phyloP scores from a whole-genome alignment of 2,797 vertebrate species.

The Tapera naevia region DNA sequence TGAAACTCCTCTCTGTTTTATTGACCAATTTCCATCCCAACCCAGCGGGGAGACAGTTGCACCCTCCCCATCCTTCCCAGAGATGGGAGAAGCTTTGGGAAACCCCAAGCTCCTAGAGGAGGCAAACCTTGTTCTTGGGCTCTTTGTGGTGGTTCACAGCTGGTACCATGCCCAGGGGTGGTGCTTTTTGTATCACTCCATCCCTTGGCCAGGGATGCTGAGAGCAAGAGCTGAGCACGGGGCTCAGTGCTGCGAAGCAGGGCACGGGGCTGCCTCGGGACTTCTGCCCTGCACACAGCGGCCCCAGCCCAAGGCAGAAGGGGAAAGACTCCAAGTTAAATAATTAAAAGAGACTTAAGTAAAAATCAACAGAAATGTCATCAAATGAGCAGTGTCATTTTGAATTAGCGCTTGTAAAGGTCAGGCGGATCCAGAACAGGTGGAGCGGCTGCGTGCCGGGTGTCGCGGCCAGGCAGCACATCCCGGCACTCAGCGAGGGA shows the following conservation, averaged over 20 bases:
- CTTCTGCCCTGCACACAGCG: not conserved
- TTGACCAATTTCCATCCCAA: not conserved
- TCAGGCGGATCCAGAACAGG: constrained; percentile 58
- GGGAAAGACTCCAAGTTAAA: constrained; percentile 44
- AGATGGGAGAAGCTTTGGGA: not conserved
- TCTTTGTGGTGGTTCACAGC: not conserved
- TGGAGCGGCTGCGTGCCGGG: constrained; percentile 16
- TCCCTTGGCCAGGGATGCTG: not conserved
- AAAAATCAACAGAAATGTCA: constrained; percentile 74
- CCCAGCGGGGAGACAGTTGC: not conserved
- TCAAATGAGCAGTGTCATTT: constrained; percentile 69
- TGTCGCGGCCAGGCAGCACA: not conserved
- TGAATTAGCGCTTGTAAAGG: constrained; percentile 68
- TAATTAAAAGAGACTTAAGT: constrained; percentile 71
- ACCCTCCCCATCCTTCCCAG: not conserved
- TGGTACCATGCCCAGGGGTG: fast-evolving
- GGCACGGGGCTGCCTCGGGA: not conserved
- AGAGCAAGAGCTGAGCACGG: fast-evolving
- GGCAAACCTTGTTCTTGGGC: fast-evolving
- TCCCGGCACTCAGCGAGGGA: not conserved
- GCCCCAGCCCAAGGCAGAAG: constrained; percentile 2
- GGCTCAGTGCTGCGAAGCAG: not conserved
- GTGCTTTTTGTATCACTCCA: fast-evolving
- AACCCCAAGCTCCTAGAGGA: not conserved
- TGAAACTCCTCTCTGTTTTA: not conserved